These are phyloP conservation scores for Hyppa rectilinea DNA, from an alignment of 2,888 invertebrate genomes.

Conservation along the genomic window DNA sequence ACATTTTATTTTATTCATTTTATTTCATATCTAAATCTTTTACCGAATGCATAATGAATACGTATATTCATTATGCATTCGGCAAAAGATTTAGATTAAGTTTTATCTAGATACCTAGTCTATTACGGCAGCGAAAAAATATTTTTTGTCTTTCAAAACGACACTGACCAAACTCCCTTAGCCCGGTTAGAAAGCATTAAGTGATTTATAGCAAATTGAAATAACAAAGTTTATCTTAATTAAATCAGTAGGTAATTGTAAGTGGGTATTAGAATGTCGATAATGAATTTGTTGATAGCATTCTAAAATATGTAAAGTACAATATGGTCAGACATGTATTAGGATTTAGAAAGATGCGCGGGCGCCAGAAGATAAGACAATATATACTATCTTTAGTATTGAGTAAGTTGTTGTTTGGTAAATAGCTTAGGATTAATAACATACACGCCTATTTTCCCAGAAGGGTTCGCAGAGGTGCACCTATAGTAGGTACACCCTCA, in stretches of 20 bases:
- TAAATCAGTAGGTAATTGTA: slow-evolving; percentile 19
- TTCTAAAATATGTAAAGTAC: slow-evolving; percentile 1
- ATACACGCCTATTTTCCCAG: too few species aligned
- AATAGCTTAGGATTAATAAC: too few species aligned
- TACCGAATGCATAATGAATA: not conserved
- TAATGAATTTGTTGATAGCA: slow-evolving; percentile 19
- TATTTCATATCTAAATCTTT: not conserved
- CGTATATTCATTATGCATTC: not conserved
- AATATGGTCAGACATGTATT: not conserved
- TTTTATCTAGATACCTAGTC: too few species aligned
- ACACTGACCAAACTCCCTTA: not conserved
- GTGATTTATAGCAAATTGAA: not conserved
- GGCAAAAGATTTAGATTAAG: not conserved
- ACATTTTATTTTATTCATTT: too few species aligned
- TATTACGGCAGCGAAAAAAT: not conserved
- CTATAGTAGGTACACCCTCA: too few species aligned
- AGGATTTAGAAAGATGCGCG: slow-evolving; percentile 11
- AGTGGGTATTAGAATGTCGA: not conserved
- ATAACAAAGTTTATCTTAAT: slow-evolving; percentile 27
- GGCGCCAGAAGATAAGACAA: not conserved
- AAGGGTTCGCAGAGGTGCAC: too few species aligned
- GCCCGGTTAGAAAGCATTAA: not conserved
- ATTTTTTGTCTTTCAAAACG: too few species aligned
- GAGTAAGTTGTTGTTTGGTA: too few species aligned
- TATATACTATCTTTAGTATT: slow-evolving; percentile 4